Percentiles rank a stretch among this genome's conserved stretches.
phyloP scores from a whole-genome alignment of 2,113 vertebrate species.

The Mormoops blainvillei region DNA sequence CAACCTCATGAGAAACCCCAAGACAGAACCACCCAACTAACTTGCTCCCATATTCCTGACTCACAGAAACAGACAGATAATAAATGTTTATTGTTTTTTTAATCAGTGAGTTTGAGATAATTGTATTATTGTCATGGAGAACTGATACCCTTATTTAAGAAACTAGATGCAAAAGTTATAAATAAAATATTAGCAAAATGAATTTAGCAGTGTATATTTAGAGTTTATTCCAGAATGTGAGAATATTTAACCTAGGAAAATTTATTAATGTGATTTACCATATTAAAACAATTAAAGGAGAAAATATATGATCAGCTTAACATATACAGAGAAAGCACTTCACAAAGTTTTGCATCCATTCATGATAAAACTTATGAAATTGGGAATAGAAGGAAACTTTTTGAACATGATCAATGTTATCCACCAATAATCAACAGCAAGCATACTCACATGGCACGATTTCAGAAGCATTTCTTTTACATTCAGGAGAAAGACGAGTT shows the following conservation, averaged over 20 bases:
- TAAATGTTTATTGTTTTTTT: not conserved
- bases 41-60: not conserved
- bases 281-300: not conserved
- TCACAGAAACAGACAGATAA: not conserved
- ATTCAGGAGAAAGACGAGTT: not conserved
- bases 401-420: not conserved
- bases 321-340: not conserved
- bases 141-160: not conserved
- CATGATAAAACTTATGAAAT: not conserved
- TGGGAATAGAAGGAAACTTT: not conserved
- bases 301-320: not conserved
- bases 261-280: not conserved
- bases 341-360: not conserved
- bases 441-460: not conserved
- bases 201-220: not conserved
- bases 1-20: not conserved
- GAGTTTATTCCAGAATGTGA: not conserved
- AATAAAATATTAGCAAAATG: constrained; percentile 6
- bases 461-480: constrained; percentile 19
- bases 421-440: not conserved
- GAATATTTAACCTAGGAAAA: not conserved
- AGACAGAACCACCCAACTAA: not conserved
- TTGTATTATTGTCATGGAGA: not conserved
- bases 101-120: not conserved
- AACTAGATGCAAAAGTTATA: not conserved